Percentiles rank a stretch among this genome's conserved stretches.
Conservation (phyloP, 2,888 invertebrate species). For the Steromphala cineraria region DNA sequence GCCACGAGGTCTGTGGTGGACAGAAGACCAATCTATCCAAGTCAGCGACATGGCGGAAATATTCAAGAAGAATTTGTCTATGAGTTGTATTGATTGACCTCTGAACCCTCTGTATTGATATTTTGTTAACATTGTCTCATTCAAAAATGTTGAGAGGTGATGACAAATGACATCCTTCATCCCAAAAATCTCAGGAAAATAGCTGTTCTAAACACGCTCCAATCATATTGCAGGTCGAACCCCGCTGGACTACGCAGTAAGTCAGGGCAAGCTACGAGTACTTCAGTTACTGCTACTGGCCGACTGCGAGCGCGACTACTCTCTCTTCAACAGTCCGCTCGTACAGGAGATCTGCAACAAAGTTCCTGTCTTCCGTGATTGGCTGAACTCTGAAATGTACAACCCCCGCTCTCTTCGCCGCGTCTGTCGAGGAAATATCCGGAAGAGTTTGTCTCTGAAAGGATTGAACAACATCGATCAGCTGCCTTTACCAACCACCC, state of each 20-base stretch:
- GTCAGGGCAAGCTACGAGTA: constrained; percentile 36
- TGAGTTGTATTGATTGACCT: no score
- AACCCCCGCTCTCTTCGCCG: constrained; percentile 39
- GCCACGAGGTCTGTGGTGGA: no score
- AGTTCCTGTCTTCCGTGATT: constrained; percentile 38
- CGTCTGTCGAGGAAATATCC: constrained; percentile 34
- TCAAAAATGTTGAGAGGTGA: no score
- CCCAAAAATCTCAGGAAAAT: not conserved
- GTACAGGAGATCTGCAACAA: constrained; percentile 36
- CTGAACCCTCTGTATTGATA: no score
- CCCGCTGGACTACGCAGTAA: constrained; percentile 41
- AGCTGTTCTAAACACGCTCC: no score
- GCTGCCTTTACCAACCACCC: constrained; percentile 34
- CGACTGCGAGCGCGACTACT: constrained; percentile 36
- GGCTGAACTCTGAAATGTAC: constrained; percentile 44
- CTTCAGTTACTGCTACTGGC: constrained; percentile 39
- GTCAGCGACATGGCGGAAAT: no score
- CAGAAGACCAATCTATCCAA: no score
- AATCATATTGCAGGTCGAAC: constrained; percentile 23
- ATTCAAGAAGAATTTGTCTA: no score
- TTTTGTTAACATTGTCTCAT: no score
- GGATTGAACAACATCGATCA: constrained; percentile 21
- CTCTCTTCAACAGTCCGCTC: constrained; percentile 31
- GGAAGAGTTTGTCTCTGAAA: constrained; percentile 27
- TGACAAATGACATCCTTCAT: not conserved